Evolutionary conservation across 1,140 invertebrate genomes (phyloP).

Genomic region (Lucilia cuprina): DNA sequence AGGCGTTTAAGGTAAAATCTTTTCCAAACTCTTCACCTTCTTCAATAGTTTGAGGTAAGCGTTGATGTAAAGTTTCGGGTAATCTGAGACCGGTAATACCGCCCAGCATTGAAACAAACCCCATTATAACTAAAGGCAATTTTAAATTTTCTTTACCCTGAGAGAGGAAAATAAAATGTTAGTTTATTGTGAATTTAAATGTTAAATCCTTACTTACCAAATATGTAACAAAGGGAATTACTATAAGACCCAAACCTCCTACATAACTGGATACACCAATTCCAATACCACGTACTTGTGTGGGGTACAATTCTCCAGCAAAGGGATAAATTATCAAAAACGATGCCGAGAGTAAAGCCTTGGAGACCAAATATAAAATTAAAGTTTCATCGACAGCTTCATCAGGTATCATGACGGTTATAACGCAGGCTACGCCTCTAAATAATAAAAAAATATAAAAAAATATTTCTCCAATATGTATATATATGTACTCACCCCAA

Average conservation of each 20-base stretch:
- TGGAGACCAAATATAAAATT: slow-evolving; percentile 83
- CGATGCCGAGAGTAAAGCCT: slow-evolving; percentile 88
- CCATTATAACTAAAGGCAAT: slow-evolving; percentile 81
- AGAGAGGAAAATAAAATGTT: slow-evolving; percentile 20
- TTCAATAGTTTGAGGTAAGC: slow-evolving; percentile 81
- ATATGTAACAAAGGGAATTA: slow-evolving; percentile 91
- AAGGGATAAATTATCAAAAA: slow-evolving; percentile 92
- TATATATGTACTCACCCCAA: slow-evolving; percentile 58
- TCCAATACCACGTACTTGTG: slow-evolving; percentile 82
- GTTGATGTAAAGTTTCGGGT: slow-evolving; percentile 82
- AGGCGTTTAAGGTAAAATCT: slow-evolving; percentile 78
- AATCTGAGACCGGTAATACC: slow-evolving; percentile 79
- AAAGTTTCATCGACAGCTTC: slow-evolving; percentile 77
- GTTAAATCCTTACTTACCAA: slow-evolving; percentile 68
- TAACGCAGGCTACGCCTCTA: slow-evolving; percentile 81
- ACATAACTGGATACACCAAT: slow-evolving; percentile 90
- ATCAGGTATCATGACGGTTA: slow-evolving; percentile 77
- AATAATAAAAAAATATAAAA: not conserved
- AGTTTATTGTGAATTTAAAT: not conserved
- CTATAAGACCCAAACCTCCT: slow-evolving; percentile 83
- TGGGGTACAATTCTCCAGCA: slow-evolving; percentile 88
- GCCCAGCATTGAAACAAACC: slow-evolving; percentile 78
- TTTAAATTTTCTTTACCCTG: slow-evolving; percentile 85
- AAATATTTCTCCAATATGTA: not conserved
- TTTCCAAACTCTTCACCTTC: slow-evolving; percentile 90